A percentile compares a stretch with the other conserved stretches of the same genome.
These are phyloP conservation scores for Rhinichthys osculus DNA, from an alignment of 2,797 vertebrate genomes.

Conservation along the genomic window DNA sequence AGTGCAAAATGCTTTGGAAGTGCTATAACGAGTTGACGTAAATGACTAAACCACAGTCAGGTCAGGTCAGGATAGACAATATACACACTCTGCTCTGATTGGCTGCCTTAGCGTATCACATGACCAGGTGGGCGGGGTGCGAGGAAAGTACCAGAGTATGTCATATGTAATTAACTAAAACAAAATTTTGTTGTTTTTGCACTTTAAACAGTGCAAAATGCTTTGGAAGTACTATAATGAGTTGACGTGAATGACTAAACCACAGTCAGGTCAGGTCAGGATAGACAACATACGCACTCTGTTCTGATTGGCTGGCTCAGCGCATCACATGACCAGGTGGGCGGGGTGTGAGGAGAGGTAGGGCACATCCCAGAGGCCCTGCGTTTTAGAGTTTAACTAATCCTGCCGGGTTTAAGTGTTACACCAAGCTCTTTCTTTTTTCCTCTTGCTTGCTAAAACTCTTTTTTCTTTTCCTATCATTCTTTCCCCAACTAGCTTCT, in stretches of 20 bases:
- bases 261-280: neutral
- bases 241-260: neutral
- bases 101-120: conserved; percentile 74
- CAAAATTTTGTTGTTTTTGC: no score
- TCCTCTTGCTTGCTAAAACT: conserved; percentile 4
- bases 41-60: neutral
- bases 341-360: conserved; percentile 68
- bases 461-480: conserved; percentile 34
- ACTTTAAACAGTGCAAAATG: no score
- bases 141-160: no score
- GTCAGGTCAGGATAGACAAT: conserved; percentile 11
- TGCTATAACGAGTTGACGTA: conserved; percentile 25
- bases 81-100: neutral
- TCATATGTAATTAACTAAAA: no score
- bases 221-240: conserved; percentile 24
- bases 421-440: conserved; percentile 32
- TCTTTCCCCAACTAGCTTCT: conserved; percentile 58
- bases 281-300: neutral
- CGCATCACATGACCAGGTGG: conserved; percentile 79
- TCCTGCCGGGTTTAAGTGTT: conserved; percentile 58
- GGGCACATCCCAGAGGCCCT: conserved; percentile 66
- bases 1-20: neutral
- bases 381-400: conserved; percentile 67
- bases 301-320: conserved; percentile 64
- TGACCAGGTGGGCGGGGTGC: conserved; percentile 77